Evolutionary conservation across 2,113 vertebrate genomes (phyloP), one percentile per base, ranked within the genome.

Genomic region (Bostrychus sinensis): DNA sequence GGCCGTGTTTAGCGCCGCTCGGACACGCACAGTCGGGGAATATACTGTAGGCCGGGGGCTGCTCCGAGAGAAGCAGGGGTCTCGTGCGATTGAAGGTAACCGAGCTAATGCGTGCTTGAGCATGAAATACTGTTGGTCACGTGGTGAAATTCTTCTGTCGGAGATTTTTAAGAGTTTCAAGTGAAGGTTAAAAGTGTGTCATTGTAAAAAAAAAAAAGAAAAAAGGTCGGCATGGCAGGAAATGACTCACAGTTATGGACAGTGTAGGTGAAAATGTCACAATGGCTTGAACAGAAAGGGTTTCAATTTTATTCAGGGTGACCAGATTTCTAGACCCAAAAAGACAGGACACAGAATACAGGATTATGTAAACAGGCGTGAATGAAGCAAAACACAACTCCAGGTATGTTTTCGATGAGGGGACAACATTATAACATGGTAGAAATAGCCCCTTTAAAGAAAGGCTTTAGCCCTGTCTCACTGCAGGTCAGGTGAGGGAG

Each of bases 121-220:
- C 48, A 16, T 51, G 23, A 28, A 51, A 48, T 14, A 14, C 45
- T 14, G 45, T 48, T 25, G 25, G 22, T 9, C n/a, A 6, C 2
- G 12, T 16, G 12, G n/a, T 6, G 45, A 48, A 12, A 25, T 48
- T 48, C 45, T 48, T 22, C 22, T 48, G 23, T 25, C 45, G 23
- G 45, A 12, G 45, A 16, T 13, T 20, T 48, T 48, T 48, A 48
- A 14, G 22, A 48, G 45, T 5, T 7, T 20, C 11, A 48, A 25
- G 13, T 48, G 45, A 12, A 48, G 45, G 32, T 23, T 48, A 25
- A 48, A 25, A 48, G 22, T 25, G 45, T 48, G 45, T 48, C n/a
- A n/a, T n/a, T n/a, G n/a, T n/a, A n/a, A n/a, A n/a, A n/a, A n/a
- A n/a, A n/a, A n/a, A n/a, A n/a, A n/a, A n/a, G n/a, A 48, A 48